Evolutionary conservation across 2,797 vertebrate genomes (phyloP).

Genomic region (Ptychadena robeensis): DNA sequence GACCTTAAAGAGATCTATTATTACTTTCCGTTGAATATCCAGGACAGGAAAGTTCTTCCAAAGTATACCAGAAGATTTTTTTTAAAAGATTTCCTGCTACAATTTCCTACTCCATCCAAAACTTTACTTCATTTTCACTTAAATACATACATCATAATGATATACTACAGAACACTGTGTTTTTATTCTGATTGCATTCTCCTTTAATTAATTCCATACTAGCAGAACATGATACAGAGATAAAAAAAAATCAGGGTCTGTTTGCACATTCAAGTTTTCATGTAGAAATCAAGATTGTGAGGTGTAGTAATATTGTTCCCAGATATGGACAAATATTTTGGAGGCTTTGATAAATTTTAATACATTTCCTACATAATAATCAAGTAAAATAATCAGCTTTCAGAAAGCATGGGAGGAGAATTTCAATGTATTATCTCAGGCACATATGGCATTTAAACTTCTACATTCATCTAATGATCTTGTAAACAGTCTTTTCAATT

Average conservation of each 20-base stretch:
- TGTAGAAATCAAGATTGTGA: neutral
- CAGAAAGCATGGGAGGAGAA: neutral
- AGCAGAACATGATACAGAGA: neutral
- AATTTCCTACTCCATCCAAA: too few species aligned
- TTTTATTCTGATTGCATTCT: too few species aligned
- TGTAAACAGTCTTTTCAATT: slow-evolving; percentile 15
- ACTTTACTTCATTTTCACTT: too few species aligned
- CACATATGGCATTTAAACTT: slow-evolving; percentile 9
- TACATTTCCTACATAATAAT: neutral
- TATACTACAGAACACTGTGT: too few species aligned
- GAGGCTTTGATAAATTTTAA: neutral
- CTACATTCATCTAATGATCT: slow-evolving; percentile 17
- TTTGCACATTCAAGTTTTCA: too few species aligned
- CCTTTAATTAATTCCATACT: neutral
- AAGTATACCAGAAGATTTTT: too few species aligned
- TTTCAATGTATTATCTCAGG: slow-evolving; percentile 5
- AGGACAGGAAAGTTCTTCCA: too few species aligned
- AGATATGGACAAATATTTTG: neutral
- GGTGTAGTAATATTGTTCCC: neutral
- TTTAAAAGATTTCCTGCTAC: too few species aligned
- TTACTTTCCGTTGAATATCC: too few species aligned
- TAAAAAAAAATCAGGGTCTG: too few species aligned
- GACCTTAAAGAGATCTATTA: too few species aligned
- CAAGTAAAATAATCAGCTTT: slow-evolving; percentile 10
- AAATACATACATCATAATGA: too few species aligned